These are phyloP conservation scores for Onchidella celtica DNA, from an alignment of 2,888 invertebrate species.

Conservation along the genomic window DNA sequence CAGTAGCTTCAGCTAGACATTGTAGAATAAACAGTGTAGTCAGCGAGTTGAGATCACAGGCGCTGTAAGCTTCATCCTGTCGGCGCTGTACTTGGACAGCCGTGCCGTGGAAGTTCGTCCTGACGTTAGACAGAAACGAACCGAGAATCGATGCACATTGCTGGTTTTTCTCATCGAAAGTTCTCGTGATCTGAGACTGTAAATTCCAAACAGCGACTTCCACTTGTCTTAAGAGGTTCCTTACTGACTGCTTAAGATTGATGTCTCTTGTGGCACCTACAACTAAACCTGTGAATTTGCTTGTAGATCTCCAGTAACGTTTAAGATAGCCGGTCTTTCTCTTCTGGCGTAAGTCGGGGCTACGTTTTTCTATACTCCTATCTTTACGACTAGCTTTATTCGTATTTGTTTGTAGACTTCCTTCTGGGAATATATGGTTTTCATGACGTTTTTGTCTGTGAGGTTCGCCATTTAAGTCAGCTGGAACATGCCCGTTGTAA, in stretches of 20 bases:
- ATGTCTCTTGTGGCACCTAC: conserved; percentile 26
- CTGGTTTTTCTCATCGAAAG: not conserved
- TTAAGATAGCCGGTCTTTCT: too few species aligned
- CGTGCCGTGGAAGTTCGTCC: conserved; percentile 36
- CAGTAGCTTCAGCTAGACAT: conserved; percentile 21
- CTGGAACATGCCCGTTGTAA: too few species aligned
- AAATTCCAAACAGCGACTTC: conserved; percentile 20
- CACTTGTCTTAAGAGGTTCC: not conserved
- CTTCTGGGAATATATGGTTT: too few species aligned
- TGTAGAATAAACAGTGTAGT: conserved; percentile 18
- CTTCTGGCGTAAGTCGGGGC: too few species aligned
- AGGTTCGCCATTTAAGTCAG: too few species aligned
- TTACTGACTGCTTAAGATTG: conserved; percentile 16
- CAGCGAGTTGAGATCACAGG: conserved; percentile 31
- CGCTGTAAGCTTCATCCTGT: not conserved
- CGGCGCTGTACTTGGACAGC: not conserved
- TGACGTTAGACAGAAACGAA: conserved; percentile 14
- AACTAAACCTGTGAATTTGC: conserved; percentile 43
- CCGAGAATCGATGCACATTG: conserved; percentile 9
- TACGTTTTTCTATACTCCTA: not conserved
- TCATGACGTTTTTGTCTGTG: too few species aligned
- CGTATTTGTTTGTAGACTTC: too few species aligned
- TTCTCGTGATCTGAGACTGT: conserved; percentile 17
- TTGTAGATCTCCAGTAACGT: not conserved
- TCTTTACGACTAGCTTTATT: not conserved